A percentile compares a stretch with the other conserved stretches of the same genome.
These are phyloP conservation scores for Zaprionus taronus DNA, from an alignment of 1,140 invertebrate species.

Conservation along the genomic window DNA sequence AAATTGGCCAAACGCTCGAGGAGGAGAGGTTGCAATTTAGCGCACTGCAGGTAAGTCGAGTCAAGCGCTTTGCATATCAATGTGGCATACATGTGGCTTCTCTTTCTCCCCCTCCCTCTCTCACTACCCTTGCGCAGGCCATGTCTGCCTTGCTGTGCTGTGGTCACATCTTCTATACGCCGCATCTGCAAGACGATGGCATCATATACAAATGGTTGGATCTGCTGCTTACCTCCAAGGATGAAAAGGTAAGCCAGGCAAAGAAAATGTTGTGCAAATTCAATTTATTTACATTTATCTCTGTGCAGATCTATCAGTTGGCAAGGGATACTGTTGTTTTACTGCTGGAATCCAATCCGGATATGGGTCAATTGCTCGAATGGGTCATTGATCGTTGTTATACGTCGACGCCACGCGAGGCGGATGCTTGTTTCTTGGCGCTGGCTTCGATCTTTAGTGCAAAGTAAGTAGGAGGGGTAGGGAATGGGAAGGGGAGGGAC, in stretches of 20 bases:
- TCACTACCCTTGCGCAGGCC: slow-evolving; percentile 87
- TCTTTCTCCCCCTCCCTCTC: slow-evolving; percentile 1
- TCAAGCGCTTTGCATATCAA: neutral
- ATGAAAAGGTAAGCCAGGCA: slow-evolving; percentile 91
- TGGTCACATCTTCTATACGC: slow-evolving; percentile 96
- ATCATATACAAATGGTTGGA: slow-evolving; percentile 97
- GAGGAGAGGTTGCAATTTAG: slow-evolving; percentile 89
- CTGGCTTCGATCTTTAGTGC: slow-evolving; percentile 98
- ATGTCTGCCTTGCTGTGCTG: slow-evolving; percentile 98
- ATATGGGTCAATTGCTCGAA: slow-evolving; percentile 95
- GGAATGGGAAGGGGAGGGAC: neutral
- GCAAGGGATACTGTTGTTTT: slow-evolving; percentile 97
- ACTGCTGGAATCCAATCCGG: slow-evolving; percentile 97
- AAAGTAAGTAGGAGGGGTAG: slow-evolving; percentile 88
- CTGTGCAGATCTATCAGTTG: slow-evolving; percentile 92
- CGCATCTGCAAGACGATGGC: slow-evolving; percentile 94
- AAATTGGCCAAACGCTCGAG: slow-evolving; percentile 82
- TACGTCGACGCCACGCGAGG: slow-evolving; percentile 94
- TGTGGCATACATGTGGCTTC: neutral
- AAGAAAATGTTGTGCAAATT: neutral
- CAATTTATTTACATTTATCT: slow-evolving; percentile 15
- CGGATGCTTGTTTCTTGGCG: slow-evolving; percentile 97
- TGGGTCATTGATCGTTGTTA: slow-evolving; percentile 99
- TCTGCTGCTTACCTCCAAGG: slow-evolving; percentile 93
- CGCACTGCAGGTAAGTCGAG: slow-evolving; percentile 89